phyloP scores from a whole-genome alignment of 2,113 vertebrate species.

The Phrynocephalus versicolor region DNA sequence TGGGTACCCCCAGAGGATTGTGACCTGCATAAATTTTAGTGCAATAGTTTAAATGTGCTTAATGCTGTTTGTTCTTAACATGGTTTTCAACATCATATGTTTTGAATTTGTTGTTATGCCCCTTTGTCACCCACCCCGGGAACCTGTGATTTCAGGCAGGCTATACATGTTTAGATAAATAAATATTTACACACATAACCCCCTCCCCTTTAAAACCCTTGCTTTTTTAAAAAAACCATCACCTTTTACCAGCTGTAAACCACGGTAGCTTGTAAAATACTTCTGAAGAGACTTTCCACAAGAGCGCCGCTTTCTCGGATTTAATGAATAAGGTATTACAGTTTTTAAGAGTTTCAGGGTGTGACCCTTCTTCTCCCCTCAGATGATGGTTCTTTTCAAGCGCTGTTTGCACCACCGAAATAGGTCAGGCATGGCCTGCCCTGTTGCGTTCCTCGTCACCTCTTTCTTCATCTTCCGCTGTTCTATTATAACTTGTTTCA shows the following conservation, averaged over 20 bases:
- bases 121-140: no score
- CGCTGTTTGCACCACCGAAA: not conserved
- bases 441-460: not conserved
- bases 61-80: no score
- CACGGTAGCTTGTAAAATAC: not conserved
- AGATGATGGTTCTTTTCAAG: not conserved
- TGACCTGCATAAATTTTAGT: no score
- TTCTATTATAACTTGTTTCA: conserved; percentile 5
- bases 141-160: no score
- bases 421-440: not conserved
- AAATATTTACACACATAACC: no score
- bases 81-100: no score
- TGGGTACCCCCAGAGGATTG: no score
- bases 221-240: not conserved
- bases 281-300: not conserved
- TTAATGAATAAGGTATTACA: not conserved
- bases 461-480: conserved; percentile 11
- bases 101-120: no score
- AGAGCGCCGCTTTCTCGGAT: not conserved
- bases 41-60: no score
- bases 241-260: not conserved
- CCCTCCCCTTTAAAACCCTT: no score
- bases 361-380: not conserved
- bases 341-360: not conserved
- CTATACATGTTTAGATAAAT: no score